Evolutionary conservation across 2,113 vertebrate genomes (phyloP), one percentile per base, ranked within the genome.

Genomic region (Hippocampus zosterae): DNA sequence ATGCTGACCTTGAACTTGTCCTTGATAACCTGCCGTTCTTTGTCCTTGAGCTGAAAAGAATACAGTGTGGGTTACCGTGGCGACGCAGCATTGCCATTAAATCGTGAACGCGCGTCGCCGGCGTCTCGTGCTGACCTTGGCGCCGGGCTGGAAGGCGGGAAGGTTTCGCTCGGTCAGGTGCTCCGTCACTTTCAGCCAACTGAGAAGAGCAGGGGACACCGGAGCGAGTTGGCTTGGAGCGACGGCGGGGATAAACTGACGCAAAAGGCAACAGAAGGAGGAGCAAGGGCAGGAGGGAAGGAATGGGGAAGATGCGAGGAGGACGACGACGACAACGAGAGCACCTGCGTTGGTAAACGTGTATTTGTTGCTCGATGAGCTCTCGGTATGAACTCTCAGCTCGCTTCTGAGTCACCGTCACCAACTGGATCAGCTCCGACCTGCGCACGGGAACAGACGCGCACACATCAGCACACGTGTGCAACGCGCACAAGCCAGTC

Each of bases 1-100:
- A 2, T 4, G 12, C 89, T 93, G 80, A 98, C 97, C 96, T 99
- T 99, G 81, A 99, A 99, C 12, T 96, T 95, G 67, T 99, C 97
- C 87, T 99, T 99, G 66, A 99, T 96, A 86, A 95, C 91, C 84
- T 98, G 97, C n/a, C 97, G 93, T 73, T 98, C 97, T 84, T 97
- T 99, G 70, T 99, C 97, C 80, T 95, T 97, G 59, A 99, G 93
- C 97, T 99, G 91, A 16, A 16, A 83, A 53, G n/a, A 18, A 42
- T 1, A n/a, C 57, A 4, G 65, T 5, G 1, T 48, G 23, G 6
- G 62, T 72, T 71, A 75, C 4, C 44, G 3, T 29, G 46, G 21
- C 13, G 0, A 63, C 40, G n/a, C 16, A 33, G 29, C 11, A 50
- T 50, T 16, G 0, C 33, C 33, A 37, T 37, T 37, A 37, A 37